These are phyloP conservation scores for Cryptocephalus moraei DNA, from an alignment of 2,888 invertebrate species.

Conservation along the genomic window DNA sequence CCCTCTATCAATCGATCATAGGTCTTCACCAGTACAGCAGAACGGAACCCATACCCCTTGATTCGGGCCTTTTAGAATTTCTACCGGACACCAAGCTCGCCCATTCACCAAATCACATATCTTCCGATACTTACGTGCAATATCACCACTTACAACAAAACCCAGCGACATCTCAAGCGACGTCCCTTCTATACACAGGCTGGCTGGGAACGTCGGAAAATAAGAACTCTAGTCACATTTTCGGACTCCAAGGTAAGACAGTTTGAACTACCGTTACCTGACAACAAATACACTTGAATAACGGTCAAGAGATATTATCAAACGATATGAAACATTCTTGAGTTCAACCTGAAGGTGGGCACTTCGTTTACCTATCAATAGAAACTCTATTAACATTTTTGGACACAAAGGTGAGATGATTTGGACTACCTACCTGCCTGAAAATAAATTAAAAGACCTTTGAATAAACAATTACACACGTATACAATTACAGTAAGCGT, in stretches of 20 bases:
- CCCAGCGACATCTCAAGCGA: constrained; percentile 18
- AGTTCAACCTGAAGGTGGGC: no score
- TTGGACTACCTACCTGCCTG: no score
- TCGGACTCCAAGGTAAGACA: constrained; percentile 52
- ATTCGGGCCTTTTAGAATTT: constrained; percentile 27
- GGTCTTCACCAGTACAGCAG: constrained; percentile 28
- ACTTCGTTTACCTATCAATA: no score
- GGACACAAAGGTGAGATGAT: no score
- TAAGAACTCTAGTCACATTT: constrained; percentile 39
- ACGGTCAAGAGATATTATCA: no score
- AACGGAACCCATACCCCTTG: constrained; percentile 28
- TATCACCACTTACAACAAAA: constrained; percentile 25
- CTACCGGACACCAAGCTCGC: constrained; percentile 16
- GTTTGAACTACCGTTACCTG: no score
- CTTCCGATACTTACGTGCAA: constrained; percentile 21
- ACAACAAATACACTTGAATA: no score
- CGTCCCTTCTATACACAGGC: constrained; percentile 30
- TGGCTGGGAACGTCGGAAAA: constrained; percentile 31
- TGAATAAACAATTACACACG: no score
- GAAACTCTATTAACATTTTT: no score
- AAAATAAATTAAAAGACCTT: no score
- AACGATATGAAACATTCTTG: no score
- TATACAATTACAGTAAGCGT: no score
- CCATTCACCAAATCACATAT: constrained; percentile 8
- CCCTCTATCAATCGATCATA: constrained; percentile 29